A percentile compares a stretch with the other conserved stretches of the same genome.
phyloP scores from a whole-genome alignment of 2,113 vertebrate genomes.

The Nothoprocta pentlandii region DNA sequence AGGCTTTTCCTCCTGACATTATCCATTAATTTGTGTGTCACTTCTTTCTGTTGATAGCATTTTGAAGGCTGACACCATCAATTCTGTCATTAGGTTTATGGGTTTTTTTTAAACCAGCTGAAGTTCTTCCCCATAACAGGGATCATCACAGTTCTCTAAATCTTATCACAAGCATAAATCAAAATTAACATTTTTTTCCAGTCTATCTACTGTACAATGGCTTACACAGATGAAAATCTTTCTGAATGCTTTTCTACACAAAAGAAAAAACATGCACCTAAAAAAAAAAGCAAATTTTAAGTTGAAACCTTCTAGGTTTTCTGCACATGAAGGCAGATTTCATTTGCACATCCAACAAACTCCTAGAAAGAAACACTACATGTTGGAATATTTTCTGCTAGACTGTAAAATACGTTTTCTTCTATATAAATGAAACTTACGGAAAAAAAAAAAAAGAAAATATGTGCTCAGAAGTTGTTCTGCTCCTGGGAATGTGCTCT shows the following conservation, averaged over 20 bases:
- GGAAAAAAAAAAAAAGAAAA: not conserved
- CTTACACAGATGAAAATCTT: constrained; percentile 38
- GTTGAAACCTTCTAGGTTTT: constrained; percentile 11
- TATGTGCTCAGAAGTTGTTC: not conserved
- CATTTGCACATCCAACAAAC: constrained; percentile 19
- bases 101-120: constrained; percentile 25
- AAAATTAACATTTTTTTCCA: constrained; percentile 24
- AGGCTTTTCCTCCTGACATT: constrained; percentile 14
- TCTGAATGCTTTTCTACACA: not conserved
- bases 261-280: not conserved
- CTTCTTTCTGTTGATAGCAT: not conserved
- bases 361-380: constrained; percentile 24
- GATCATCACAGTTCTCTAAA: not conserved
- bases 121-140: constrained; percentile 2
- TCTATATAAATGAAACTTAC: not conserved
- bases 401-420: not conserved
- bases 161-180: constrained; percentile 50
- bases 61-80: not conserved
- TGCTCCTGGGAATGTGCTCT: not conserved
- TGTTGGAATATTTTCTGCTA: constrained; percentile 29
- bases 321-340: not conserved
- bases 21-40: not conserved
- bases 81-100: constrained; percentile 14
- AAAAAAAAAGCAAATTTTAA: constrained; percentile 44
- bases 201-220: constrained; percentile 7